A percentile compares a stretch with the other conserved stretches of the same genome.
These are phyloP conservation scores for Mylabris sibirica DNA, from an alignment of 2,888 invertebrate genomes.

Conservation along the genomic window DNA sequence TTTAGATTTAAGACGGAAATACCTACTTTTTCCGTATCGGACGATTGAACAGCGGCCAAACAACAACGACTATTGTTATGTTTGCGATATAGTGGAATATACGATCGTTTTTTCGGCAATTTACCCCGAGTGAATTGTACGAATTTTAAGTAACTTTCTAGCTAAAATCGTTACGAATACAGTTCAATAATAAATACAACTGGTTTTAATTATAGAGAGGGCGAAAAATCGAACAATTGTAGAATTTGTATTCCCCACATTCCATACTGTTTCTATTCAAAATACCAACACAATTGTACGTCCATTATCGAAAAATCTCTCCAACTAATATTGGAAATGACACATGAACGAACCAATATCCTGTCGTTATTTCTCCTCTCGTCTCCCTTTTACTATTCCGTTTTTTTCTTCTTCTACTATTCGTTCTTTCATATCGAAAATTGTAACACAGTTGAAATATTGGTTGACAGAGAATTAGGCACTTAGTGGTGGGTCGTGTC, in stretches of 20 bases:
- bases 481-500: constrained; percentile 56
- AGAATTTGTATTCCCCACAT: constrained; percentile 44
- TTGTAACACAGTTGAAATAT: constrained; percentile 53
- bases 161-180: constrained; percentile 15
- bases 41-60: constrained; percentile 53
- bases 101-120: constrained; percentile 50
- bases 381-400: too few relatives aligned
- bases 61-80: constrained; percentile 48
- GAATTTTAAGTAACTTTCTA: constrained; percentile 46
- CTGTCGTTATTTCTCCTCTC: constrained; percentile 36
- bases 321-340: constrained; percentile 54
- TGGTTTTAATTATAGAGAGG: neutral
- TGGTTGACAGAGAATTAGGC: constrained; percentile 58
- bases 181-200: constrained; percentile 26
- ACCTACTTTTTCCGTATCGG: constrained; percentile 46
- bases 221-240: constrained; percentile 42
- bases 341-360: constrained; percentile 57
- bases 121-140: constrained; percentile 46
- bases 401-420: neutral
- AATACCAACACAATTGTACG: constrained; percentile 47
- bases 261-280: constrained; percentile 45
- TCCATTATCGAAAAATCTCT: constrained; percentile 52
- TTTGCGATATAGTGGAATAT: constrained; percentile 40
- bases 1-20: constrained; percentile 55
- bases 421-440: constrained; percentile 35